Base-by-base conservation (phyloP, 2,113 vertebrate genomes). In the Sinocyclocheilus maitianheensis region DNA sequence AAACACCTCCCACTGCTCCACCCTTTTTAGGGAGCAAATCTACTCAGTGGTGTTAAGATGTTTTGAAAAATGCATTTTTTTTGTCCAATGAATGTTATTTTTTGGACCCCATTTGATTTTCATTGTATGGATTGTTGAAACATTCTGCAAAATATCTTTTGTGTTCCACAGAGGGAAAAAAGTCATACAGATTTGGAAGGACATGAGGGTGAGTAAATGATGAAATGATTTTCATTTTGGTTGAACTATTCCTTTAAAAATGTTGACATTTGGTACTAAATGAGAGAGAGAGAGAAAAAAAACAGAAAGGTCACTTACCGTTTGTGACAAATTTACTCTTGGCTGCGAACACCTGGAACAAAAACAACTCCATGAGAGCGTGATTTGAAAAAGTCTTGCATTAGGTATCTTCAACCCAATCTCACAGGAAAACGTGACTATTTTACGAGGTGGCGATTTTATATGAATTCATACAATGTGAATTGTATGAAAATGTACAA, bases 301-400 rank as follows among this genome's bases (percentile, higher is more conserved):
- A 6, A 7, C 26, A 18, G 9, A 34, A 10, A 55, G 9, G 80
- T 51, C 53, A 91, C 92, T 91, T 89, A 95, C 94, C 88, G 75
- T 92, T 93, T 63, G 87, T 89, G 37, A 89, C 88, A 69, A 93
- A 94, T 87, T 91, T 92, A 90, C 88, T 84, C 85, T 91, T 94
- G 85, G 60, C 88, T 88, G 91, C 91, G 22, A 92, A 79, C 62
- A 91, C 89, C 94, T 95, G 87, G 20, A 83, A 87, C 26, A n/a
- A 55, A 83, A 78, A 16, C 34, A 87, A 81, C 51, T 14, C 51
- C 1, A 74, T n/a, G 8, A 85, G 37, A 48, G 2, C 2, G 46
- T 48, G 46, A 48, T 48, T 48, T 48, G 46, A 48, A 48, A 48
- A 65, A 58, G 22, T 55, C 11, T 53, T 62, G 6, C 6, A 34